Percentiles rank a stretch among this genome's conserved stretches.
Evolutionary conservation across 2,888 invertebrate genomes (phyloP).

Genomic region (Himalopsyche tibetana): DNA sequence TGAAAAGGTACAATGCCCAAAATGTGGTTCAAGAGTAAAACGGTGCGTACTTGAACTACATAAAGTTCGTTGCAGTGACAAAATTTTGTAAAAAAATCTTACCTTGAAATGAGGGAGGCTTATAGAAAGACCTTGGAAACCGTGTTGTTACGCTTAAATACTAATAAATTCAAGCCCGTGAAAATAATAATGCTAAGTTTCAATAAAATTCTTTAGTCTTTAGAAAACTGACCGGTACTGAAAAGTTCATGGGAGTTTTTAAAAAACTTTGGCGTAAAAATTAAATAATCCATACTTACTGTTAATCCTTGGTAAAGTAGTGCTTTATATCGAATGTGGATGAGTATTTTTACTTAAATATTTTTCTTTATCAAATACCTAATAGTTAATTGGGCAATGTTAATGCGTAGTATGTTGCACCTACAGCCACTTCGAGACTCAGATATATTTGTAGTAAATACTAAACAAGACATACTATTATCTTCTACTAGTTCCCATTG

Average conservation of each 20-base stretch:
- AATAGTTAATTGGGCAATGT: too few species aligned
- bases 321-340: too few species aligned
- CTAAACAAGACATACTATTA: too few species aligned
- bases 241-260: not conserved
- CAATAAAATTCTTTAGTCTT: not conserved
- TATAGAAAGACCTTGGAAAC: not conserved
- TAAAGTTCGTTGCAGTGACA: conserved; percentile 33
- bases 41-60: conserved; percentile 52
- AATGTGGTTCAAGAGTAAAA: conserved; percentile 52
- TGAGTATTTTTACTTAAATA: too few species aligned
- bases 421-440: too few species aligned
- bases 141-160: not conserved
- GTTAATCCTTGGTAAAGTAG: too few species aligned
- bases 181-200: not conserved
- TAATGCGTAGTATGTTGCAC: too few species aligned
- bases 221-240: not conserved
- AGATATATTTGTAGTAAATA: too few species aligned
- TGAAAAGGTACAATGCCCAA: conserved; percentile 3
- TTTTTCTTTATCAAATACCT: too few species aligned
- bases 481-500: too few species aligned
- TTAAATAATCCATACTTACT: too few species aligned
- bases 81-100: not conserved
- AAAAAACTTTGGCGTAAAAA: too few species aligned
- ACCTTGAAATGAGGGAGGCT: not conserved
- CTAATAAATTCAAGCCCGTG: not conserved